These are phyloP conservation scores for Vandiemenella viatica DNA, from an alignment of 2,888 invertebrate genomes.

Conservation along the genomic window DNA sequence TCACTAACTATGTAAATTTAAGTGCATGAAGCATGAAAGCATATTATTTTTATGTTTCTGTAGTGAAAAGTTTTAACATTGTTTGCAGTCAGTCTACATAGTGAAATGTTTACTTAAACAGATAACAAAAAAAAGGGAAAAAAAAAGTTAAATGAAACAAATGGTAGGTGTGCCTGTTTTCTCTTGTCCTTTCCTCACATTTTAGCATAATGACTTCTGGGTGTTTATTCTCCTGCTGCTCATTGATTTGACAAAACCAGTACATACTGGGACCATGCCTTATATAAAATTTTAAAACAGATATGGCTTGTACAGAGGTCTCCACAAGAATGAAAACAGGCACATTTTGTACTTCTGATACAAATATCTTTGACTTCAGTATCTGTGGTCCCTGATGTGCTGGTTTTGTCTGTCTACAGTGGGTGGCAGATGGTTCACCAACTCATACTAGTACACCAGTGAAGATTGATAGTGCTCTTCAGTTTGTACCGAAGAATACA, in stretches of 20 bases:
- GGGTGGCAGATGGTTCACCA: slow-evolving; percentile 89
- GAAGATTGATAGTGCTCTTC: slow-evolving; percentile 82
- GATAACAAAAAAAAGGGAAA: too few relatives aligned
- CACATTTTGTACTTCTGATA: slow-evolving; percentile 3
- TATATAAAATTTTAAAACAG: background rate
- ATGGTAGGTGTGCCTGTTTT: slow-evolving; percentile 15
- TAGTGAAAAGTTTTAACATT: too few relatives aligned
- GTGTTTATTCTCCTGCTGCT: background rate
- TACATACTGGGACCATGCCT: slow-evolving; percentile 24
- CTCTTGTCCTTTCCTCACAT: slow-evolving; percentile 8
- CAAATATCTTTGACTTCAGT: slow-evolving; percentile 18
- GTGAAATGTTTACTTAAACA: too few relatives aligned
- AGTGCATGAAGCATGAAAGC: too few relatives aligned
- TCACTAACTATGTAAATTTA: too few relatives aligned
- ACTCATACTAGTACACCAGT: slow-evolving; percentile 84
- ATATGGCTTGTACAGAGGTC: background rate
- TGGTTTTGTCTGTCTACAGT: slow-evolving; percentile 60
- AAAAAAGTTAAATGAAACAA: too few relatives aligned
- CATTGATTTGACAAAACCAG: slow-evolving; percentile 28
- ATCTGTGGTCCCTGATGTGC: slow-evolving; percentile 33
- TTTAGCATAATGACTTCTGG: background rate
- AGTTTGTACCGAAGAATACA: slow-evolving; percentile 92
- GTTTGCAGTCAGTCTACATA: too few relatives aligned
- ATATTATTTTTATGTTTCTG: too few relatives aligned
- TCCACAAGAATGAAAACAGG: slow-evolving; percentile 10